These are phyloP conservation scores for Calosoma granatense DNA, from an alignment of 1,140 invertebrate species.

Conservation along the genomic window DNA sequence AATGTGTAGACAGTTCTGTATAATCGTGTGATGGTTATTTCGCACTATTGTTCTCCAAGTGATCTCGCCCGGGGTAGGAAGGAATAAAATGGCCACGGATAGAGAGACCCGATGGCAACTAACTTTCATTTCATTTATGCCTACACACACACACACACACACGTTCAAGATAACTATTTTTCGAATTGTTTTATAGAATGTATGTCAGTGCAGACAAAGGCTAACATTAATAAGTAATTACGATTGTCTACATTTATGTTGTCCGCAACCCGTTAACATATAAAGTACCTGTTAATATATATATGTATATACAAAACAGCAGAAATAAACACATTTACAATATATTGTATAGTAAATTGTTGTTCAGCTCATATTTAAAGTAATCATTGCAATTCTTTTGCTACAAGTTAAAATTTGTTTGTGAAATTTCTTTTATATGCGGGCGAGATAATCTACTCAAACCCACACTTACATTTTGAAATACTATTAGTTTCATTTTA, in stretches of 20 bases:
- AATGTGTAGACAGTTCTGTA: no score
- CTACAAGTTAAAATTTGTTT: no score
- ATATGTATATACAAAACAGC: no score
- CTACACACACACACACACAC: neutral
- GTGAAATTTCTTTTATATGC: no score
- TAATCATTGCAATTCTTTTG: no score
- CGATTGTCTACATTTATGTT: neutral
- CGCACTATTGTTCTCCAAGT: neutral
- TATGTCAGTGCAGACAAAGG: neutral
- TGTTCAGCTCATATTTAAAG: no score
- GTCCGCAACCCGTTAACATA: neutral
- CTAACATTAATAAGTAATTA: neutral
- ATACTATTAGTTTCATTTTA: no score
- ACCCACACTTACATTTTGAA: no score
- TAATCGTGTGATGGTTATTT: neutral
- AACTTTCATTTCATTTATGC: conserved; percentile 4
- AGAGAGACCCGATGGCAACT: neutral
- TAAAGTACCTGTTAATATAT: no score
- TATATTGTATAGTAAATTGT: no score
- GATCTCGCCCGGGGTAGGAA: neutral
- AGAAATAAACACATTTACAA: no score
- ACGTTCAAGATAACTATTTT: neutral
- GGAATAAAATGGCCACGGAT: neutral
- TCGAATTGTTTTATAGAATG: neutral
- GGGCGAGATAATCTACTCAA: no score